Base-by-base conservation (phyloP, 2,888 invertebrate species). In the Baronia brevicornis region DNA sequence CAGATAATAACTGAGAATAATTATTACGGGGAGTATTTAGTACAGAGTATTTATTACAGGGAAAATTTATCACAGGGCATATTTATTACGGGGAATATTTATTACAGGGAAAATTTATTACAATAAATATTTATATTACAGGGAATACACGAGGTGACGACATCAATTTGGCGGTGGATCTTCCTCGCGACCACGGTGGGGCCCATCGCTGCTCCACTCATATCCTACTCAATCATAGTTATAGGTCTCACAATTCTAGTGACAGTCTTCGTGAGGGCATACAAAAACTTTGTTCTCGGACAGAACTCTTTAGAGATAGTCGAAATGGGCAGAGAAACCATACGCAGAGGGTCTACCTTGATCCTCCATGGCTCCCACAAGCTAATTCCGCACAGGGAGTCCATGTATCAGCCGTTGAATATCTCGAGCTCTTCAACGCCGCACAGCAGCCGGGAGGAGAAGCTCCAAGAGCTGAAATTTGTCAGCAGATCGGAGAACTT, bases 121-220 rank as follows among this genome's bases (percentile, higher is more conserved):
- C 4, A 3, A 15, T 24, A 18, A 15, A 25, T 21, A 37, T 38
- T 39, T 43, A 12, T 36, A 48, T 69, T 73, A 1, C 63, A 91
- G 89, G 94, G 94, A 5, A 87, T 94, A 21, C 91, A 91, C 30
- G 93, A 94, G 46, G 63, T 95, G 4, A 87, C 93, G 0, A 91
- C 93, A 0, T 79, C 91, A n/a, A 94, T 95, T 33, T 87, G 91
- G 57, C 85, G 92, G 10, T 93, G 92, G 92, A 88, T 94, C 9
- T 94, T 90, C 69, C 60, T 94, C 22, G 91, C 91, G 7, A 94
- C 94, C 1, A 91, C 92, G 0, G 88, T 94, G 40, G 91, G 89
- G 1, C 93, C 93, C 7, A 68, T 90, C 12, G 88, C 90, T 0
- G 90, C 88, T 8, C 93, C 93, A 0, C 54, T 90, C 6, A 67